Evolutionary conservation across 2,888 invertebrate species (phyloP).

Genomic region (Erpobdella octoculata): DNA sequence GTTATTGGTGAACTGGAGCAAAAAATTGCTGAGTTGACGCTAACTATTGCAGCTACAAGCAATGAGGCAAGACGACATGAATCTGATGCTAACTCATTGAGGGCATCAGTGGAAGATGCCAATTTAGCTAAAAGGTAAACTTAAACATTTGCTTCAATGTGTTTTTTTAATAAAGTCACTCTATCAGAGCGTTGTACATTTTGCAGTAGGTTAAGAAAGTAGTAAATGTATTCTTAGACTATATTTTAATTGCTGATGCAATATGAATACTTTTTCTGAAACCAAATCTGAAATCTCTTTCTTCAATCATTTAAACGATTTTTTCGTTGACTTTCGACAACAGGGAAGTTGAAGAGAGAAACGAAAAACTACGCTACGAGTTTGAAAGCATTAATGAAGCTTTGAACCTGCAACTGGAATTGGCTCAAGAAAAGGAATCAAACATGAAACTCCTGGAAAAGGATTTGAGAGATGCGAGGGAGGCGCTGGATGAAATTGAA

Average conservation of each 20-base stretch:
- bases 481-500: conserved; percentile 21
- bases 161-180: not conserved
- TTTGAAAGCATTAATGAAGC: conserved; percentile 9
- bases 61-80: not conserved
- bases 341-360: conserved; percentile 10
- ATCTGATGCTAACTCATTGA: not conserved
- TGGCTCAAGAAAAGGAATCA: not conserved
- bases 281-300: too few relatives aligned
- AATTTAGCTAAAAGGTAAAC: not conserved
- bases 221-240: too few relatives aligned
- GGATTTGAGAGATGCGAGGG: not conserved
- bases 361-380: conserved; percentile 7
- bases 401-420: conserved; percentile 1
- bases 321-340: not conserved
- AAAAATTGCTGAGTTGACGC: not conserved
- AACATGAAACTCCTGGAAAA: conserved; percentile 17
- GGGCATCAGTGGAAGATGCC: not conserved
- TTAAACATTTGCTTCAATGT: too few relatives aligned
- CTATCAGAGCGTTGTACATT: not conserved
- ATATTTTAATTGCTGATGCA: too few relatives aligned
- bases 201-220: too few relatives aligned
- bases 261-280: too few relatives aligned
- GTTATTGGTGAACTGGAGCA: not conserved
- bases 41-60: not conserved
- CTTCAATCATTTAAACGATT: too few relatives aligned